Percentiles rank a stretch among this genome's conserved stretches.
phyloP scores from a whole-genome alignment of 2,888 invertebrate species.

The Heliconius ethilla region DNA sequence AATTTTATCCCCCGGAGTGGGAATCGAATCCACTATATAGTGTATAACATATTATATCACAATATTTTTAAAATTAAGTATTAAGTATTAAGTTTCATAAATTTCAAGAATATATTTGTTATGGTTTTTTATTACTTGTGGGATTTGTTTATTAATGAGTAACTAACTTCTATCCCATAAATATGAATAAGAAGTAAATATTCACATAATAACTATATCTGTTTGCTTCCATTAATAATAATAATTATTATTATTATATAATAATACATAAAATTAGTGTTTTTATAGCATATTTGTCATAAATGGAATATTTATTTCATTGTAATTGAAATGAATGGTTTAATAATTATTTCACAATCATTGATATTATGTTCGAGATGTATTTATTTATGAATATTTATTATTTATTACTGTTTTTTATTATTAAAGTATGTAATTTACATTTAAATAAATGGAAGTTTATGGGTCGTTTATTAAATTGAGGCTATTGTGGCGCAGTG shows the following conservation, averaged over 20 bases:
- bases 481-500: neutral
- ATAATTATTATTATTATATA: neutral
- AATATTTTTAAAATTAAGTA: too few species aligned
- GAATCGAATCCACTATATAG: too few species aligned
- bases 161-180: too few species aligned
- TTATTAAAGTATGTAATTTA: neutral
- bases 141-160: too few species aligned
- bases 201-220: neutral
- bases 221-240: neutral
- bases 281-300: neutral
- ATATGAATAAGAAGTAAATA: too few species aligned
- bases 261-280: neutral
- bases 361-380: conserved; percentile 1
- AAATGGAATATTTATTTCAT: neutral
- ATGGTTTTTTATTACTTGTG: too few species aligned
- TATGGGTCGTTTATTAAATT: too few species aligned
- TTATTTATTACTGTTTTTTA: neutral
- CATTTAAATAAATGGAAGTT: too few species aligned
- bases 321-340: conserved; percentile 1
- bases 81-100: too few species aligned
- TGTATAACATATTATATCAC: too few species aligned
- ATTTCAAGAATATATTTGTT: too few species aligned
- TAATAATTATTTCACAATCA: neutral
- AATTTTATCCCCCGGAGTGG: too few species aligned
- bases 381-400: conserved; percentile 14